A percentile compares a stretch with the other conserved stretches of the same genome.
phyloP scores from a whole-genome alignment of 2,113 vertebrate species.

The Polyodon spathula region DNA sequence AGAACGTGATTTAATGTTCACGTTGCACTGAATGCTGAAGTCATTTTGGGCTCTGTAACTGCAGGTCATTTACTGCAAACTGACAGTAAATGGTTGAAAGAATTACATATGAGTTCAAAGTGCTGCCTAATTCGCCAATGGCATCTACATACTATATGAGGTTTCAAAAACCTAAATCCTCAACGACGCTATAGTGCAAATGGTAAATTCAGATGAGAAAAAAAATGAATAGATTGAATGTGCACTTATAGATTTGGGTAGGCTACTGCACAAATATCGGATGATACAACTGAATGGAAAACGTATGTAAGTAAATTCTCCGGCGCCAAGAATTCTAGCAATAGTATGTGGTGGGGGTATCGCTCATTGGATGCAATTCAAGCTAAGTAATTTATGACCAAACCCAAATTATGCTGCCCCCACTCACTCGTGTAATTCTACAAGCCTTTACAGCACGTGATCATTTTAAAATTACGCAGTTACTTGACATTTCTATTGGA shows the following conservation, averaged over 20 bases:
- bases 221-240: too few relatives aligned
- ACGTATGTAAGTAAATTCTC: not conserved
- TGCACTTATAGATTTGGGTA: not conserved
- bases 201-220: too few relatives aligned
- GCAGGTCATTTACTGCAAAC: too few relatives aligned
- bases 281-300: not conserved
- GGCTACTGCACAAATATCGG: not conserved
- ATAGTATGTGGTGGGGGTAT: not conserved
- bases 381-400: not conserved
- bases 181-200: too few relatives aligned
- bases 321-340: not conserved
- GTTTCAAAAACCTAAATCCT: too few relatives aligned
- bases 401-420: not conserved
- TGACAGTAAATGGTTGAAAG: too few relatives aligned
- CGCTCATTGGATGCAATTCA: not conserved
- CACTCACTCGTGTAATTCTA: not conserved
- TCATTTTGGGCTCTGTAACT: too few relatives aligned
- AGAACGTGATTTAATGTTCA: too few relatives aligned
- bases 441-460: not conserved
- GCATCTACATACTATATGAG: too few relatives aligned
- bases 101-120: too few relatives aligned
- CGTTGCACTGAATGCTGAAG: too few relatives aligned
- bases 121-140: too few relatives aligned
- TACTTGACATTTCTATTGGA: conserved; percentile 12
- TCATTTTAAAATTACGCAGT: not conserved